Evolutionary conservation across 2,888 invertebrate genomes (phyloP), one percentile per base, ranked within the genome.

Genomic region (Ctenicera cuprea): DNA sequence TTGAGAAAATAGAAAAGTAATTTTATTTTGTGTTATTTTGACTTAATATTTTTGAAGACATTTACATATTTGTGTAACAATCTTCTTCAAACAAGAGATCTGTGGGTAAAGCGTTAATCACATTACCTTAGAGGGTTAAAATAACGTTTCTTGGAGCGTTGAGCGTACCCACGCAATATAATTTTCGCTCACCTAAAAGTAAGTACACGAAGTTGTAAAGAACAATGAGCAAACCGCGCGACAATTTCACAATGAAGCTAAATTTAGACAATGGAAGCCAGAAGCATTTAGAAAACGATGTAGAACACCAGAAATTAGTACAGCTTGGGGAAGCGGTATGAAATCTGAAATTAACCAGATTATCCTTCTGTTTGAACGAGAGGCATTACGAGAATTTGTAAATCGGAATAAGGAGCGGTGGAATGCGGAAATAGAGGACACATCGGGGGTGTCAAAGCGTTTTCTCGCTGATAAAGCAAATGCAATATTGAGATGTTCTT

Each of bases 281-380:
- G 59, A 38, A 59, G 59, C 59, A 59, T 59, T 59, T 37, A 59
- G 38, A 59, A 20, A 38, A 59, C 59, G 59, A 38, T 38, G 59
- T 38, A 59, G 59, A 59, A 59, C 59, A 38, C 59, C 59, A 59
- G 59, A 59, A 59, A 59, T 59, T 59, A 59, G 59, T 59, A 38
- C 38, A 20, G 59, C 38, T 37, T 7, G 30, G 59, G 18, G 38
- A 38, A 59, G 38, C 22, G 38, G 59, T 59, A 59, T 59, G 59
- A 59, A 59, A 59, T 59, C 59, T 59, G 59, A 59, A 59, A 59
- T 59, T 59, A 59, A 59, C 59, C 59, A 59, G 59, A 59, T 59
- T 59, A 59, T 59, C 59, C 18, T 38, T 30, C 57, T 18, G 59
- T 59, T 59, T 59, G 59, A 59, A 59, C n/a, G 38, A 59, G 38